Evolutionary conservation across 2,888 invertebrate species (phyloP), one percentile per base, ranked within the genome.

Genomic region (Mesoligia furuncula): DNA sequence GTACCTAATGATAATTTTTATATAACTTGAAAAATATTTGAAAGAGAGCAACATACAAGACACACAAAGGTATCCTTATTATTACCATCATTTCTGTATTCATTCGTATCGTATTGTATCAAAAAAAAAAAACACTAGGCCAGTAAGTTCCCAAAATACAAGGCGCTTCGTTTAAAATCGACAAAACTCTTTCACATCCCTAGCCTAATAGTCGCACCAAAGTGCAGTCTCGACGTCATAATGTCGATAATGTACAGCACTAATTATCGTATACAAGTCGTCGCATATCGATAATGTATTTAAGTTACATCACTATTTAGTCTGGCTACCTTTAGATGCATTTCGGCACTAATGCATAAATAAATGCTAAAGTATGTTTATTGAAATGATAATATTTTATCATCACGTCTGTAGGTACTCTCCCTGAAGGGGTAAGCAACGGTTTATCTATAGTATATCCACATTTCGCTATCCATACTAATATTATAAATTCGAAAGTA

Each of bases 171-270:
- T 48, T 31, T 51, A 9, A 45, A 48, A 81, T 86, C 81, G 89
- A 81, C 61, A 87, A 54, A 77, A 67, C 7, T 8, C 27, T 9
- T 15, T 31, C 79, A 71, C 94, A 90, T 66, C 94, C 81, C 93
- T 95, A 93, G 54, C 79, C 84, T 94, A 94, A 94, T 93, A 92
- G 92, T 91, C 90, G 82, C 84, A 87, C 87, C 89, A 92, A 91
- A 95, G 95, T 95, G 95, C 95, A 94, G 95, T 95, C 95, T 93
- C 95, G 95, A 92, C 94, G 87, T 92, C 94, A 92, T 95, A 95
- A 95, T 91, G 88, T 95, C 94, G 94, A 95, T 93, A 94, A 95
- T 93, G 92, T 93, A 95, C 93, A 85, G 85, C 94, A 93, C 94
- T 95, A 95, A 96, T 95, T 95, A 93, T 89, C 90, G 90, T 89